Evolutionary conservation across 2,888 invertebrate genomes (phyloP), one percentile per base, ranked within the genome.

Genomic region (Drosophila peninsularis): DNA sequence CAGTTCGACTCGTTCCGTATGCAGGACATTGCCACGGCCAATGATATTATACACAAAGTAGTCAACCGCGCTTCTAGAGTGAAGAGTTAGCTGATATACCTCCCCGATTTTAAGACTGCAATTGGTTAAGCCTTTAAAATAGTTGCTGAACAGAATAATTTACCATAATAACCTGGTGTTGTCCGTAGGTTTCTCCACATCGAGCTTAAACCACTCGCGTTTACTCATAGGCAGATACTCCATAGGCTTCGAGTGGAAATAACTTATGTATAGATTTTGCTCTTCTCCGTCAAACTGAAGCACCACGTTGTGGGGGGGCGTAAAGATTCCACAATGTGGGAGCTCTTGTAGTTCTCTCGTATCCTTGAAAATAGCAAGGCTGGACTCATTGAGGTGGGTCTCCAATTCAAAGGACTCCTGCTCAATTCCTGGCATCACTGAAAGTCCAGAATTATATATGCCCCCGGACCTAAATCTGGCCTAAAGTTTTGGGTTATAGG

Each of bases 11-110:
- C 96, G 96, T 75, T 95, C 95, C 0, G 97, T 96, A 19, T 95
- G 92, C 10, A 97, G 93, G 21, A 98, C 95, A 88, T 97, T 96
- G 0, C 98, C 98, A 58, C 98, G 94, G 3, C 97, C 97, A 72
- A 98, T 93, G 21, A 97, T 94, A 83, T 95, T 94, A 89, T 97
- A 97, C 75, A 95, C 95, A 52, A 97, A 93, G 75, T 96, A 94
- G 72, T 94, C 94, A 92, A 98, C 93, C 0, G 95, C 95, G 69
- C 94, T 94, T 0, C 97, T 97, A 1, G 96, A 96, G 71, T 96
- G 95, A 2, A 98, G 94, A 61, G 95, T 94, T 30, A 97, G 94
- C 71, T 95, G 94, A 53, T 97, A 94, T 71, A 96, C 95, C 64
- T 94, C 93, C 56, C 95, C 96, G 0, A 96, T 94, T 71, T 93